A percentile compares a stretch with the other conserved stretches of the same genome.
These are phyloP conservation scores for Eupithecia dodoneata DNA, from an alignment of 2,888 invertebrate species.

Conservation along the genomic window DNA sequence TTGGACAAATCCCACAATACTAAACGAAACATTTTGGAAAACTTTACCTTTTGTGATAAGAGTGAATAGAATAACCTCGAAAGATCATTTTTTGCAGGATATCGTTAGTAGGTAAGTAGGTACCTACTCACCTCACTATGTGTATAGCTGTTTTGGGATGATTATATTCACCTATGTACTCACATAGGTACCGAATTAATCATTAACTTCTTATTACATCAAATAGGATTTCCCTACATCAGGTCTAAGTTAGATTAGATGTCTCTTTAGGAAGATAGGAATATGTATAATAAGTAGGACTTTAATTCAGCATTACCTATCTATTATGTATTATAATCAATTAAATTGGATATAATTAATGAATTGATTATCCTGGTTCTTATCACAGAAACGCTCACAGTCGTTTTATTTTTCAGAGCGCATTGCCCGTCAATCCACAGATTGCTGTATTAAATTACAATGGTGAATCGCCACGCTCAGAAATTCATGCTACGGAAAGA, in stretches of 20 bases:
- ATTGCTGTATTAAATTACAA: not conserved
- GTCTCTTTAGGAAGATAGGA: not conserved
- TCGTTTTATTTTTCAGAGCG: not conserved
- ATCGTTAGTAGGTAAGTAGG: not conserved
- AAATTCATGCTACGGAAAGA: slow-evolving; percentile 46
- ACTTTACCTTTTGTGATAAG: not conserved
- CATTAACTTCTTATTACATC: not conserved
- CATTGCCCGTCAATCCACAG: not conserved
- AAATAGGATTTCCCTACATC: not conserved
- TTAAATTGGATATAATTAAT: not conserved
- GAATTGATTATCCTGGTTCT: not conserved
- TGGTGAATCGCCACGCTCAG: slow-evolving; percentile 29
- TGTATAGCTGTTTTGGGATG: not conserved
- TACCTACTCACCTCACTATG: not conserved
- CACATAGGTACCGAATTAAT: not conserved
- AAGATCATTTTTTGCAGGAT: not conserved
- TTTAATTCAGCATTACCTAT: not conserved
- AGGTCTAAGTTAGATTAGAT: not conserved
- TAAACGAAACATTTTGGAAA: not conserved
- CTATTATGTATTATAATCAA: not conserved
- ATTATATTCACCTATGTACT: not conserved
- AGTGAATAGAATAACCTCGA: not conserved
- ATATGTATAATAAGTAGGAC: not conserved
- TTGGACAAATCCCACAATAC: not conserved
- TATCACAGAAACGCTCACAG: not conserved